phyloP scores from a whole-genome alignment of 2,797 vertebrate genomes.

The Malacoctenus gilli region DNA sequence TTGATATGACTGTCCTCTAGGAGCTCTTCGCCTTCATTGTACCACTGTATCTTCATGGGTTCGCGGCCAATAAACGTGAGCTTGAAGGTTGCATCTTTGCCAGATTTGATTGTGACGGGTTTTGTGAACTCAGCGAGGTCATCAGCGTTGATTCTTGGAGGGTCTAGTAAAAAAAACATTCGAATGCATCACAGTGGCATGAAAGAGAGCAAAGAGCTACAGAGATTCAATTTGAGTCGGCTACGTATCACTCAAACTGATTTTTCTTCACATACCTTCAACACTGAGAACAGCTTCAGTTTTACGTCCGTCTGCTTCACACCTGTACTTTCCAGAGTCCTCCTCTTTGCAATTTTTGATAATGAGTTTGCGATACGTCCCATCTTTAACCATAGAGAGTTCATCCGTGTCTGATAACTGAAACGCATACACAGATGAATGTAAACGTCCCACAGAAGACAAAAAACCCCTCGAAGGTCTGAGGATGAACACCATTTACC shows the following conservation, averaged over 20 bases:
- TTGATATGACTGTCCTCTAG: conserved; percentile 70
- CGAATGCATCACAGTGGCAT: neutral
- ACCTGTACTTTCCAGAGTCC: conserved; percentile 85
- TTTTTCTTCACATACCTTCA: conserved; percentile 76
- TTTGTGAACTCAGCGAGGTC: conserved; percentile 80
- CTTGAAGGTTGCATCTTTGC: conserved; percentile 82
- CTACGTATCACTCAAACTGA: neutral
- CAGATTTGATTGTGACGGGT: conserved; percentile 82
- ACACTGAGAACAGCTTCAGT: conserved; percentile 83
- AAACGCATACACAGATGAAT: conserved; percentile 30
- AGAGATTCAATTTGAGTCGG: neutral
- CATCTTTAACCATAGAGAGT: conserved; percentile 80
- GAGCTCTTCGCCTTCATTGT: conserved; percentile 84
- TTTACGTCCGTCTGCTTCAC: conserved; percentile 86
- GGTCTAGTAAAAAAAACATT: conserved; percentile 76
- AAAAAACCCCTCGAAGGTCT: too few relatives aligned
- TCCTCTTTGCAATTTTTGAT: conserved; percentile 82
- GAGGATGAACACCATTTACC: too few relatives aligned
- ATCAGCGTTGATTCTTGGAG: conserved; percentile 83
- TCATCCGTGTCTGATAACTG: conserved; percentile 83
- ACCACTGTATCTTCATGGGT: conserved; percentile 87
- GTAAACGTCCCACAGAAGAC: too few relatives aligned
- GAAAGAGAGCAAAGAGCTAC: neutral
- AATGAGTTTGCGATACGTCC: conserved; percentile 79
- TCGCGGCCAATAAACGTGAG: conserved; percentile 84